A percentile compares a stretch with the other conserved stretches of the same genome.
Evolutionary conservation across 1,140 invertebrate genomes (phyloP).

Genomic region (Drosophila melanica): DNA sequence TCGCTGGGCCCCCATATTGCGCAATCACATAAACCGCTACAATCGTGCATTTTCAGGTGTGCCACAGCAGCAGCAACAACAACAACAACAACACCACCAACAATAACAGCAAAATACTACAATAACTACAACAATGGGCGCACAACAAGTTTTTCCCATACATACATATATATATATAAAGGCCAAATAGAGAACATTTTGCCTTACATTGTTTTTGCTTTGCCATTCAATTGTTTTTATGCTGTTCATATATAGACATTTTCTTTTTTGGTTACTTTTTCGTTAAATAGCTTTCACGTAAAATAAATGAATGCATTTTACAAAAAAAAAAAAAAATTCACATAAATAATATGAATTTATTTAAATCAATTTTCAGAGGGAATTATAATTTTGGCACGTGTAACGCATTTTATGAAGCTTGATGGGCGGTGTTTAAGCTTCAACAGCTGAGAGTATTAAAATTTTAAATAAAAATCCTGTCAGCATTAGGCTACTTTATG

Average conservation of each 20-base stretch:
- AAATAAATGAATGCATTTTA: slow-evolving; percentile 47
- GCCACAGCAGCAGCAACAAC: slow-evolving; percentile 35
- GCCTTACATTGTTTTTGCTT: slow-evolving; percentile 33
- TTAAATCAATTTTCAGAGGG: background rate
- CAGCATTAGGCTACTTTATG: no score
- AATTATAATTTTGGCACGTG: slow-evolving; percentile 22
- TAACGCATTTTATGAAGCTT: no score
- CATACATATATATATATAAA: slow-evolving; percentile 16
- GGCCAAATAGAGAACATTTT: slow-evolving; percentile 49
- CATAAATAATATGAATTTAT: background rate
- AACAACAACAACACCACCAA: slow-evolving; percentile 12
- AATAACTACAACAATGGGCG: slow-evolving; percentile 19
- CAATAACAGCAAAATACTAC: slow-evolving; percentile 33
- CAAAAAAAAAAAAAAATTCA: slow-evolving; percentile 7
- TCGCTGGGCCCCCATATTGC: slow-evolving; percentile 23
- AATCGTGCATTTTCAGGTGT: slow-evolving; percentile 68
- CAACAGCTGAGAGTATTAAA: no score
- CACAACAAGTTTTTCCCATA: slow-evolving; percentile 45
- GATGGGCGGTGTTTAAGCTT: no score
- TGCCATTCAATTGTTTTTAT: slow-evolving; percentile 12
- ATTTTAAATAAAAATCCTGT: no score
- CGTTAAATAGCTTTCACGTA: slow-evolving; percentile 8
- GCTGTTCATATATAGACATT: background rate
- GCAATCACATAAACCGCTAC: slow-evolving; percentile 45
- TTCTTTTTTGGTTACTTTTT: slow-evolving; percentile 1